Evolutionary conservation across 2,113 vertebrate species (phyloP), one percentile per base, ranked within the genome.

Genomic region (Passer montanus): DNA sequence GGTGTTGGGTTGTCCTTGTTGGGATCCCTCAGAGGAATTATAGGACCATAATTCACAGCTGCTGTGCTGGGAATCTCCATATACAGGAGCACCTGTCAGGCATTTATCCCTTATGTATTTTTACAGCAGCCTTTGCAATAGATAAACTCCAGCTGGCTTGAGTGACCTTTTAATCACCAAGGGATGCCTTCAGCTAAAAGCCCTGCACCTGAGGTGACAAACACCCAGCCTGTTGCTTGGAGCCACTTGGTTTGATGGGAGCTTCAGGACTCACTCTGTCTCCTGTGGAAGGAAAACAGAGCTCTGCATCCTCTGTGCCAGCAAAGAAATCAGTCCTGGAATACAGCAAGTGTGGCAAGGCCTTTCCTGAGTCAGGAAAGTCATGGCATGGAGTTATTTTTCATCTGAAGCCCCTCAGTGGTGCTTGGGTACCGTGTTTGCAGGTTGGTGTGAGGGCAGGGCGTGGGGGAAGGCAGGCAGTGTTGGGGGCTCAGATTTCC

Each of bases 161-260:
- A 2, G 76, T 90, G 87, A 94, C 95, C 69, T 95, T 93, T 95
- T 84, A 70, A 93, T 95, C 87, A 90, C 87, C 74, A 46, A 35
- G 59, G 83, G 84, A 50, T 44, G 72, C 6, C 6, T 90, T 86
- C 80, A 59, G 93, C 75, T 96, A 69, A 90, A 94, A 94, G 63
- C 44, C 31, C 76, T 70, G 26, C 64, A 84, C 58, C 69, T 73
- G 87, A 87, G 70, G 69, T 83, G 76, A 59, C 69, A 77, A 87
- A 60, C n/a, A 60, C 35, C 67, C 41, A 46, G 58, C 60, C 50
- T 4, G 0, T 3, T 27, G 68, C 60, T 52, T 52, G 52, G 60
- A 58, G 59, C 31, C 7, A 10, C 37, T 87, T 59, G 66, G 44
- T 23, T 68, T 50, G 88, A 63, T 69, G 62, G 35, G 75, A 73